Base-by-base conservation (phyloP, 2,888 invertebrate species). In the Agrochola litura region DNA sequence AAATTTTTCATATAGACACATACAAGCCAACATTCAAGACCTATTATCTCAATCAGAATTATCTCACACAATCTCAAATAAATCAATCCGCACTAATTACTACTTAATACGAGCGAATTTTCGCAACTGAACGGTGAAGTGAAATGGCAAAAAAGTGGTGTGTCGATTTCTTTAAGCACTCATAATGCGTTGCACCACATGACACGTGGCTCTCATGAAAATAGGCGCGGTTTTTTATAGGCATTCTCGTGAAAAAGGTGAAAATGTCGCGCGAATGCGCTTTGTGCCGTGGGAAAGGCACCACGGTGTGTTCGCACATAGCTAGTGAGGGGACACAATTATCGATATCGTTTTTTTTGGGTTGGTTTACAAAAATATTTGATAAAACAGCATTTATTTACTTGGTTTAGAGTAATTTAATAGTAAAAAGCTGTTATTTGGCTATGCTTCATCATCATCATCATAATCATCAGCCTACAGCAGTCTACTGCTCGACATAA, bases 191-290 rank as follows among this genome's bases (percentile, higher is more conserved):
- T 87, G 82, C 76, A 66, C 77, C 86, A 86, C 92, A 93, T 91
- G 85, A 82, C 90, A 91, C 86, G 89, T 89, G 86, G 88, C 90
- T 92, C 90, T 89, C 93, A 93, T 91, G 91, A 91, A 93, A 95
- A 94, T 91, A 91, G 92, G 89, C 88, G 89, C 88, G 82, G 82
- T 90, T 95, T 96, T 96, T 95, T 95, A 91, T 89, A 80, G 87
- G 80, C 86, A 85, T 90, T 92, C 89, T 85, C 92, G 93, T 90
- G 93, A 94, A 96, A 95, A 95, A 92, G 94, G 95, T 95, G 95
- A 95, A 95, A 96, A 96, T 92, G 92, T 90, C 89, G 88, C 85
- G 87, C 86, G 82, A 88, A 86, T 84, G 85, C 85, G 90, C 91
- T 92, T 92, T 93, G 92, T 92, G 89, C 78, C 95, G 95, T 96